A percentile compares a stretch with the other conserved stretches of the same genome.
Evolutionary conservation across 2,888 invertebrate species (phyloP).

Genomic region (Smittia sp.): DNA sequence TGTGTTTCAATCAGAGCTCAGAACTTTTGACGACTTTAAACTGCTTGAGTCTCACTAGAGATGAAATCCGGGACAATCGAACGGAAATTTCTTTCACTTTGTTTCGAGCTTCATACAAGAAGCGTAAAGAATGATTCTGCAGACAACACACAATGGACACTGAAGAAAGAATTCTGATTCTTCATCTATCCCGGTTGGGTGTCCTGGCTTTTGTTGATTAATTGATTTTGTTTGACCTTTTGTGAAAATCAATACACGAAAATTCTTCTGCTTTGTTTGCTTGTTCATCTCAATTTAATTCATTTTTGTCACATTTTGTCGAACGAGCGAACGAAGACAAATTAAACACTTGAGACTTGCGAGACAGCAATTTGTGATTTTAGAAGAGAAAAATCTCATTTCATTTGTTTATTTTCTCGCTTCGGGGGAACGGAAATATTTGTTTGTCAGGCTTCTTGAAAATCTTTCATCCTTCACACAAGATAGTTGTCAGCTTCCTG

Average conservation of each 20-base stretch:
- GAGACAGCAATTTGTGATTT: slow-evolving; percentile 11
- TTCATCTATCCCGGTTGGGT: slow-evolving; percentile 19
- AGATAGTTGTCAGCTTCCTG: not conserved
- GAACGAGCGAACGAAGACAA: slow-evolving; percentile 24
- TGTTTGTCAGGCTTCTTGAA: slow-evolving; percentile 5
- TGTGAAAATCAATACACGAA: slow-evolving; percentile 14
- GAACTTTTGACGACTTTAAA: not conserved
- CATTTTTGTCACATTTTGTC: slow-evolving; percentile 9
- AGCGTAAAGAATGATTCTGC: not conserved
- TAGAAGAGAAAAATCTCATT: slow-evolving; percentile 4
- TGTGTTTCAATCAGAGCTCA: slow-evolving; percentile 27
- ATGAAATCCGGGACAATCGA: not conserved
- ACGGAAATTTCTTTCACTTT: slow-evolving; percentile 22
- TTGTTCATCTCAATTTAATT: slow-evolving; percentile 9
- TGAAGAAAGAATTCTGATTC: slow-evolving; percentile 4
- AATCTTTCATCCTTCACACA: not conserved
- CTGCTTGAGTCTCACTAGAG: not conserved
- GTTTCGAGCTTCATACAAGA: too few species aligned
- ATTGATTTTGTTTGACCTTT: slow-evolving; percentile 36
- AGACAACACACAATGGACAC: slow-evolving; percentile 5
- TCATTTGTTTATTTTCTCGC: not conserved
- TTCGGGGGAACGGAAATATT: slow-evolving; percentile 6
- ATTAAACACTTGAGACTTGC: slow-evolving; percentile 35
- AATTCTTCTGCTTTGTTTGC: not conserved
- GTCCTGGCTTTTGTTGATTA: slow-evolving; percentile 38